A percentile compares a stretch with the other conserved stretches of the same genome.
Evolutionary conservation across 2,888 invertebrate genomes (phyloP).

Genomic region (Meghimatium bilineatum): DNA sequence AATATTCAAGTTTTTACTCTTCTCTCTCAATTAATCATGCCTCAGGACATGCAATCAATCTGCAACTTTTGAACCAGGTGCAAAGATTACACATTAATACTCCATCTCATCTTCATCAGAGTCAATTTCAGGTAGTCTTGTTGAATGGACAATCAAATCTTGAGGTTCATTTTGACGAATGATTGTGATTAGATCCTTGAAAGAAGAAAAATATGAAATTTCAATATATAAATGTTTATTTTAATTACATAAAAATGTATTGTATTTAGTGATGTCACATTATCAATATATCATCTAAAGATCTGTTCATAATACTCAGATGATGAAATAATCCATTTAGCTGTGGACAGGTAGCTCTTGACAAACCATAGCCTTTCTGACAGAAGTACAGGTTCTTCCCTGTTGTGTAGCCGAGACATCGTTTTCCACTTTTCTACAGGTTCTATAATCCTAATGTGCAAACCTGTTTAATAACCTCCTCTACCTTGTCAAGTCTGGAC

Average conservation of each 20-base stretch:
- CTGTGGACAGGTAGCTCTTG: neutral
- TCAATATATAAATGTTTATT: neutral
- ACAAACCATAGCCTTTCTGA: no score
- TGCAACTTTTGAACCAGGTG: no score
- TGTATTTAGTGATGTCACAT: neutral
- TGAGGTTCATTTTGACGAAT: neutral
- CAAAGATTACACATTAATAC: neutral
- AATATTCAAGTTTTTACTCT: no score
- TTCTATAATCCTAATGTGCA: no score
- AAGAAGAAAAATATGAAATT: neutral
- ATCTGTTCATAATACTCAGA: neutral
- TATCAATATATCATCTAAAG: neutral
- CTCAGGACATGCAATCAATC: no score
- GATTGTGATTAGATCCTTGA: constrained; percentile 21
- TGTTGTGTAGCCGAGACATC: no score
- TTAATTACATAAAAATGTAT: neutral
- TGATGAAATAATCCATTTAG: neutral
- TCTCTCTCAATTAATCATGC: no score
- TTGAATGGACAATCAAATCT: neutral
- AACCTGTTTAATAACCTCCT: no score
- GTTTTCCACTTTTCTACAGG: no score
- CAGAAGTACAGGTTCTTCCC: no score
- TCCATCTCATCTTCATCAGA: constrained; percentile 13
- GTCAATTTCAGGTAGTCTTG: neutral
- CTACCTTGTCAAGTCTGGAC: no score